Evolutionary conservation across 2,113 vertebrate genomes (phyloP), one percentile per base, ranked within the genome.

Genomic region (Cyprinodon tularosa): DNA sequence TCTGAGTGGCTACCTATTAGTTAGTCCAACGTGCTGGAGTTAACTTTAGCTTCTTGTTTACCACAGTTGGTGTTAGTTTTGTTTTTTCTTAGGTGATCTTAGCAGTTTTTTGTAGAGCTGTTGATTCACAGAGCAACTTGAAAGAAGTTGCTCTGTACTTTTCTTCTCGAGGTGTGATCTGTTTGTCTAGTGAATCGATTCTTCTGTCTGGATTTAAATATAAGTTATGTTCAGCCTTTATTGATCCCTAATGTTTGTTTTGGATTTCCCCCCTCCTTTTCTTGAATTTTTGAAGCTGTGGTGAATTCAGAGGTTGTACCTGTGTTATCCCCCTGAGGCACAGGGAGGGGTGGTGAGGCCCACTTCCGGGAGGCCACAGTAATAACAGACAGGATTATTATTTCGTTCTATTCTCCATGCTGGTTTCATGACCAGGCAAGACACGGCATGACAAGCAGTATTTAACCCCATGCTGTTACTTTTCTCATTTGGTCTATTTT

Each of bases 291-390:
- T 57, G 8, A 59, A 39, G 68, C 59, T 61, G 65, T 36, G 59
- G n/a, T 62, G 75, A 72, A 83, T 73, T 88, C 70, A 87, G 63
- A 85, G 72, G 20, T 76, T 69, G 68, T 90, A 93, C 92, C 91
- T 92, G 90, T 88, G 80, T 68, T 37, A 48, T 81, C 78, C 83
- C 66, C n/a, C 12, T 62, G 29, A 22, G 81, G 78, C 86, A 69
- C 69, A 74, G 89, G 90, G 89, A 85, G 90, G 89, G 89, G 84
- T 71, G 36, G 71, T 72, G 91, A 87, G 90, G 91, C 91, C 90
- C 89, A 90, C 88, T 90, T 90, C 88, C 85, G 86, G 86, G 86
- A 88, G 74, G 83, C 86, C 84, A 91, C 81, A 90, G 90, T 89
- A 93, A 93, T 86, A 90, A 90, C 87, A 90, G 86, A 75, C 91